Evolutionary conservation across 2,797 vertebrate genomes (phyloP), one percentile per base, ranked within the genome.

Genomic region (Aselliscus stoliczkanus): DNA sequence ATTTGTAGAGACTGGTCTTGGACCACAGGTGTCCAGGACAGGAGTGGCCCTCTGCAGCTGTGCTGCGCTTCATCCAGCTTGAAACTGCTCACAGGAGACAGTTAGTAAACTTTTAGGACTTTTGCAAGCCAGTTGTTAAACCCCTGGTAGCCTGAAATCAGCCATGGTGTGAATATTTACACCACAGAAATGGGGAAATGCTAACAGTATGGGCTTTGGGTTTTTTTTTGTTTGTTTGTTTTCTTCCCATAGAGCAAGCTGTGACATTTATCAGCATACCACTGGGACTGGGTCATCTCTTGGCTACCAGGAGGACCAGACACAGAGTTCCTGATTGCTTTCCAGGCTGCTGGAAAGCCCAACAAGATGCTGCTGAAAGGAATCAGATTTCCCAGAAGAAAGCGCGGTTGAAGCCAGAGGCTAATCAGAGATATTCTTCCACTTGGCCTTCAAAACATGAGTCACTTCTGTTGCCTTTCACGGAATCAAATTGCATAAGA

Each of bases 391-490:
- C 98, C 99, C 99, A 84, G 99, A 99, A 96, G 99, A 99, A 39
- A 99, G 99, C 93, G 8, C 99, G 52, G 99, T 98, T 97, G 99
- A 99, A 98, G 97, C 97, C 58, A 99, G 99, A 98, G 97, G 99
- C 98, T 99, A 98, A 99, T 99, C 94, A 99, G 98, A 86, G 99
- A 98, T 60, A 98, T 98, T 93, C 99, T 98, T 94, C 99, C 99
- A 29, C 99, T 99, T 98, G 99, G 98, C 98, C 98, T 98, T 99
- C 99, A 95, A 99, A 98, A 98, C 99, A 99, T 96, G 99, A 99
- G 97, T 99, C 99, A 75, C 99, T 99, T 98, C 99, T 98, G 97
- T 98, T 99, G 98, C 99, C 99, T 98, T 99, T 99, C 85, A 99
- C 99, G 12, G 99, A 98, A 96, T 99, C 99, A 14, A 98, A 96